Evolutionary conservation across 2,797 vertebrate genomes (phyloP).

Genomic region (Pyrocephalus nanus): DNA sequence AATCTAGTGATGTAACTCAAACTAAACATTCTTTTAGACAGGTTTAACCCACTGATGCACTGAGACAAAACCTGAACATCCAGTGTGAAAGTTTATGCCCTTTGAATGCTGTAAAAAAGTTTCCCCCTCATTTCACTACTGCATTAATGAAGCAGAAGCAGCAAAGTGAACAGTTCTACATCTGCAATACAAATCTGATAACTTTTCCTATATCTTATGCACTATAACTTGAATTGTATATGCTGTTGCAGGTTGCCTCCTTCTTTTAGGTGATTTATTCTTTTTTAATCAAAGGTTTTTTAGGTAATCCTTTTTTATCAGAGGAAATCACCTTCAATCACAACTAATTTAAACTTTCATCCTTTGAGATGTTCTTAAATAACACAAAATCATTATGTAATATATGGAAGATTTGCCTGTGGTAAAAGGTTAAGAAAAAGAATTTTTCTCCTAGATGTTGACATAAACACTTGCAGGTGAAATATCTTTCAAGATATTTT

Average conservation of each 20-base stretch:
- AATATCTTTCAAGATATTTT: slow-evolving; percentile 41
- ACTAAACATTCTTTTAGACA: neutral
- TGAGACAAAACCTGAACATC: neutral
- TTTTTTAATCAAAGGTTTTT: neutral
- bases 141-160: neutral
- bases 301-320: neutral
- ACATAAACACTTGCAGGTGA: slow-evolving; percentile 37
- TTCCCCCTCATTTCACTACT: neutral
- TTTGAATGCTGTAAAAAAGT: neutral
- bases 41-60: neutral
- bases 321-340: neutral
- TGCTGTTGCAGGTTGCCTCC: neutral
- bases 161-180: neutral
- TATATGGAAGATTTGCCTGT: slow-evolving; percentile 33
- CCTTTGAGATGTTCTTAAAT: slow-evolving; percentile 24
- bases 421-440: slow-evolving; percentile 33
- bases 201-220: neutral
- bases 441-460: slow-evolving; percentile 35
- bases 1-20: neutral
- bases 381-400: slow-evolving; percentile 47
- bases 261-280: neutral
- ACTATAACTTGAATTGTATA: neutral
- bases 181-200: neutral
- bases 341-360: slow-evolving; percentile 32
- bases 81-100: neutral